phyloP scores from a whole-genome alignment of 2,113 vertebrate species.

The Pelvicachromis taeniatus region DNA sequence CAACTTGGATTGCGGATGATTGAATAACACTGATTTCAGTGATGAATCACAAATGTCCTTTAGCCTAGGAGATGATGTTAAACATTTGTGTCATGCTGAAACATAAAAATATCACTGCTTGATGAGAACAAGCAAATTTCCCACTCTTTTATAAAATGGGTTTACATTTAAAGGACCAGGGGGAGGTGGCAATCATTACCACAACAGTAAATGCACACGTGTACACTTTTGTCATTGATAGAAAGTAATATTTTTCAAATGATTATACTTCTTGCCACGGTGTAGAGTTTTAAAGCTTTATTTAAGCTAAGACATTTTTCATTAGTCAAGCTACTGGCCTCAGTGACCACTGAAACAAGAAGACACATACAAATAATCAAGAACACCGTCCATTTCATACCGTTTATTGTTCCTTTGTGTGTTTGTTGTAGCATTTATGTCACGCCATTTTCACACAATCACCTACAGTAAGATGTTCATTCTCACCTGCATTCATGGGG shows the following conservation, averaged over 20 bases:
- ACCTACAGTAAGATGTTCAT: no score
- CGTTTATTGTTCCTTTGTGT: background rate
- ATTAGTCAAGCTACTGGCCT: background rate
- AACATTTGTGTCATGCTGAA: background rate
- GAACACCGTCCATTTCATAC: background rate
- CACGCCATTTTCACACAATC: background rate
- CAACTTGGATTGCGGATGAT: background rate
- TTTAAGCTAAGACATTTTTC: background rate
- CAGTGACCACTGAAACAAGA: background rate
- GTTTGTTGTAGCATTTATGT: background rate
- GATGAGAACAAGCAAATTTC: background rate
- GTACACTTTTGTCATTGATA: background rate
- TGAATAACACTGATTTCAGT: background rate
- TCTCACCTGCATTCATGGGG: background rate
- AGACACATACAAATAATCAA: background rate
- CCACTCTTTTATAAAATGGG: background rate
- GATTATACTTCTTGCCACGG: background rate
- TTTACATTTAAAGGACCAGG: background rate
- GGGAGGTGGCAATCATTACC: background rate
- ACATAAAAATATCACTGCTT: background rate
- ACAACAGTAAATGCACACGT: background rate
- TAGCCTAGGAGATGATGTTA: background rate
- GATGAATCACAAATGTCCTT: background rate
- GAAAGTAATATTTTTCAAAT: background rate
- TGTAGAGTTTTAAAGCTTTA: background rate